Evolutionary conservation across 2,888 invertebrate species (phyloP), one percentile per base, ranked within the genome.

Genomic region (Euzophera pinguis): DNA sequence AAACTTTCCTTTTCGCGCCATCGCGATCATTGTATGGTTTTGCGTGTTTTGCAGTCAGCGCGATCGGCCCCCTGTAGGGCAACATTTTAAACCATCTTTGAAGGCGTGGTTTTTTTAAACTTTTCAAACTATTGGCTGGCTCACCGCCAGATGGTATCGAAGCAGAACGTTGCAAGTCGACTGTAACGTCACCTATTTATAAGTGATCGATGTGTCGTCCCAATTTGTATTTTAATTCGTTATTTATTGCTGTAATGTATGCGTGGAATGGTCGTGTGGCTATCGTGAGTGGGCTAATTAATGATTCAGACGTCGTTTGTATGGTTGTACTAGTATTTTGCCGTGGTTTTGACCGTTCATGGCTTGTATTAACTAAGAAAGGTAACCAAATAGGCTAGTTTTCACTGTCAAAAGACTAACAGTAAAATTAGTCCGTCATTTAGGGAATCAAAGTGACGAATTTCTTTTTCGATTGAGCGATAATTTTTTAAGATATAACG

Each of bases 161-260:
- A 17, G 17, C 22, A 9, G 45, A 32, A 32, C 45, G 9, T 10
- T 9, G 14, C 3, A 32, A 10, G 32, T 13, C 29, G 29, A 16
- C 32, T 32, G 45, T 32, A 45, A 45, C 45, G 16, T 16, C 10
- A 14, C 32, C 32, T 45, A 45, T 45, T 45, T 45, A 45, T 45
- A 45, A 13, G 45, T 45, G 45, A 45, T 45, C 14, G 45, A 45
- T 45, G 8, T 9, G 13, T 43, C 27, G 22, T 12, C 16, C 32
- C 45, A 45, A 45, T 45, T 45, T 45, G 45, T 45, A 45, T 32
- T 45, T 32, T 32, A 12, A 45, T 45, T 32, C 45, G 45, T 45
- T 34, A 45, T 45, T 45, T 45, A 45, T 45, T 34, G 32, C 45
- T 9, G 8, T 8, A 7, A 10, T 16, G 45, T 45, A 45, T 45